Evolutionary conservation across 53 echinoderm and acorn worm species (phyloP).

Genomic region (Henricia sp.): DNA sequence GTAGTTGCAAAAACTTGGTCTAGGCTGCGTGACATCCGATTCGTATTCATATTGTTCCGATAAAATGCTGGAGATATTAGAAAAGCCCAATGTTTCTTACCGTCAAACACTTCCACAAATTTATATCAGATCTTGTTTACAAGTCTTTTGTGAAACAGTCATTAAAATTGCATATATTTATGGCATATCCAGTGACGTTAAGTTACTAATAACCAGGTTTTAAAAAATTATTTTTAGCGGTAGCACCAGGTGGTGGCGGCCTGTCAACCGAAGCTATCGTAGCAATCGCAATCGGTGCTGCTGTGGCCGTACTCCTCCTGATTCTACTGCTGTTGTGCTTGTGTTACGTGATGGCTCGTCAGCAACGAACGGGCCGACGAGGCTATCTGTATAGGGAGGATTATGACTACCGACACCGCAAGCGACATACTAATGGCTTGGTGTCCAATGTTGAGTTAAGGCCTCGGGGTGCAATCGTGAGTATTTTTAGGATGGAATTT

Average conservation of each 20-base stretch:
- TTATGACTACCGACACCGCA: background rate
- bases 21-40: background rate
- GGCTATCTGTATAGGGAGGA: conserved; percentile 14
- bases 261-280: conserved; percentile 11
- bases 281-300: background rate
- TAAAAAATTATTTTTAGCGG: background rate
- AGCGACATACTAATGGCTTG: background rate
- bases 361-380: background rate
- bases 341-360: background rate
- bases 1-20: background rate
- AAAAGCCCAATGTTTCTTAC: background rate
- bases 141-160: too few species aligned
- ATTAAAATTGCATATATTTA: too few species aligned
- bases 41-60: background rate
- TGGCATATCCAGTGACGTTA: background rate
- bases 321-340: background rate
- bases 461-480: background rate
- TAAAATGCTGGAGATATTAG: too few species aligned
- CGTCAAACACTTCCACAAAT: background rate
- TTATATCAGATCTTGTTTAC: background rate
- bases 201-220: background rate
- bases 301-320: background rate
- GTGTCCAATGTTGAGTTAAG: background rate
- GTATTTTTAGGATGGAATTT: background rate
- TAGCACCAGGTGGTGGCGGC: background rate